Evolutionary conservation across 1,140 invertebrate species (phyloP).

Genomic region (Mercenaria mercenaria): DNA sequence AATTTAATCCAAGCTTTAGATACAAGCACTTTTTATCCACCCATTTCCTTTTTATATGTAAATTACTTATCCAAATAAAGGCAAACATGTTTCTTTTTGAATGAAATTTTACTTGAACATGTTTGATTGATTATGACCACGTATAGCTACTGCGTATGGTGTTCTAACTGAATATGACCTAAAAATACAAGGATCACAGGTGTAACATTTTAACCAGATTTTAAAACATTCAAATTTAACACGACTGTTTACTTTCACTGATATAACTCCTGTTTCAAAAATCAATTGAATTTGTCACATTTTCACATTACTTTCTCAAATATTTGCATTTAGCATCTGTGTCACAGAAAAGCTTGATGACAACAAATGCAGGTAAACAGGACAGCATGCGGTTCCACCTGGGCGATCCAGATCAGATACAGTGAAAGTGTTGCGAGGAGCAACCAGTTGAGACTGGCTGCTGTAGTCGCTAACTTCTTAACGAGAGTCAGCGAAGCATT

Average conservation of each 20-base stretch:
- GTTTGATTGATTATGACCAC: not conserved
- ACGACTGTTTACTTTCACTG: no score
- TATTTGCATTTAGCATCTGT: slow-evolving; percentile 4
- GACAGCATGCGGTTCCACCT: slow-evolving; percentile 8
- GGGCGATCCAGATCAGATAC: slow-evolving; percentile 34
- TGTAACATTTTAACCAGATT: not conserved
- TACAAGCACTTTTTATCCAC: not conserved
- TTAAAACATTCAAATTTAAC: not conserved
- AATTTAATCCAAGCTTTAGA: slow-evolving; percentile 15
- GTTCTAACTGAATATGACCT: not conserved
- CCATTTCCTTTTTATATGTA: slow-evolving; percentile 2
- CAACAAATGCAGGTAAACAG: not conserved
- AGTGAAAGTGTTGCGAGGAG: slow-evolving; percentile 5
- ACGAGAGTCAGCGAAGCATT: not conserved
- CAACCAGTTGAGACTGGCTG: not conserved
- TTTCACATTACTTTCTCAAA: not conserved
- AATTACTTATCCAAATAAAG: slow-evolving; percentile 2
- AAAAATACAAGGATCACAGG: not conserved
- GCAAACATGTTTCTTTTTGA: not conserved
- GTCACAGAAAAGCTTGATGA: slow-evolving; percentile 31
- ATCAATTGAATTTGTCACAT: not conserved
- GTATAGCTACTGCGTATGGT: not conserved
- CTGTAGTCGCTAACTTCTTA: not conserved
- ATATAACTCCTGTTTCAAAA: no score
- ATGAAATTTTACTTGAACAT: not conserved